Evolutionary conservation across 1,140 invertebrate genomes (phyloP), one percentile per base, ranked within the genome.

Genomic region (Telenomus remus): DNA sequence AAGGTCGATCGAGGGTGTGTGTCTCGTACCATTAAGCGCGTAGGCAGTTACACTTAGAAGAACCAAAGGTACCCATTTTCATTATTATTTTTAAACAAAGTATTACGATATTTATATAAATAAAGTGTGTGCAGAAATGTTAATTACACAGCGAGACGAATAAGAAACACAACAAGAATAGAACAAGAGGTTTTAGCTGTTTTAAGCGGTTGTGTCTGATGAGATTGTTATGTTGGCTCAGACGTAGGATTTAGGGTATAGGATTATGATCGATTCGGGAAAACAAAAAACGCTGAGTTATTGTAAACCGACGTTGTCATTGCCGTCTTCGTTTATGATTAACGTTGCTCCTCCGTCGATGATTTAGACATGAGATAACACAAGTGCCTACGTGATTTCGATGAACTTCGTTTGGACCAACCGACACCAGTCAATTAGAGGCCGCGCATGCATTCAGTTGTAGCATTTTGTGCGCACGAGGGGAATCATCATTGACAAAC

Each of bases 341-440:
- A 61, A 66, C 68, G 61, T 68, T 78, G 68, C 66, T 75, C 70
- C 71, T 74, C 70, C 65, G 66, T 78, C 79, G 78, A 83, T 80
- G 79, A 80, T 82, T 86, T 83, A 79, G 79, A 85, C 80, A 82
- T 77, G 79, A 84, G 77, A 86, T 84, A 87, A 86, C 85, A 88
- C 86, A 88, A 88, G 87, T 88, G 86, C 87, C 87, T 88, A 88
- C 84, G 83, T 87, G n/a, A 87, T 84, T 27, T 82, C 83, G 84
- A 82, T 86, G 79, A 69, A 86, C 85, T 85, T 87, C 82, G 84
- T 86, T 87, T 80, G 84, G 85, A 87, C 86, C 86, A 87, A 83
- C 84, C 79, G 83, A 86, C 81, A 86, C 82, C 85, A 86, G 73
- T 76, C 73, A 76, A 76, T 76, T 76, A 70, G 65, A 55, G 65